These are phyloP conservation scores for Drosophila mimica DNA, from an alignment of 2,888 invertebrate genomes.

Conservation along the genomic window DNA sequence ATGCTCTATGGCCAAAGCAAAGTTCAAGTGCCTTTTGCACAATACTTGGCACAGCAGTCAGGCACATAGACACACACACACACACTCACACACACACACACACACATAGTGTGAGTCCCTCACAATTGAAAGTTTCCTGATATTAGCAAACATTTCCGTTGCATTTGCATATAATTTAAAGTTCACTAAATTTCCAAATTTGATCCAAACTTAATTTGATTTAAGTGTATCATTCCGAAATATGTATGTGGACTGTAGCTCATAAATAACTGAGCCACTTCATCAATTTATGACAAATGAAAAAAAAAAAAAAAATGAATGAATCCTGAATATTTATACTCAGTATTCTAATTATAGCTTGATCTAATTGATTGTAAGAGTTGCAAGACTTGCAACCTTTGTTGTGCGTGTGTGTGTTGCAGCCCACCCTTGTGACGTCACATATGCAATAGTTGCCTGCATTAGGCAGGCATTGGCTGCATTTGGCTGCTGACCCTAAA, in stretches of 20 bases:
- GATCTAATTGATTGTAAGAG: conserved; percentile 10
- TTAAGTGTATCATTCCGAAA: neutral
- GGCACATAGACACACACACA: conserved; percentile 12
- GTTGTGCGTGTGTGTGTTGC: conserved; percentile 1
- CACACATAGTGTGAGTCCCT: neutral
- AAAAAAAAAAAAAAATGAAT: neutral
- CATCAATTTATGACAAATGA: neutral
- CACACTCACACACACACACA: conserved; percentile 12
- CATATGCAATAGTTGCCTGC: conserved; percentile 29
- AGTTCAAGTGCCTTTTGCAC: conserved; percentile 73
- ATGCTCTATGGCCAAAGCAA: conserved; percentile 56
- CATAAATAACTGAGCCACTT: neutral
- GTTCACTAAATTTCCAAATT: conserved; percentile 3
- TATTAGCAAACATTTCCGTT: conserved; percentile 34
- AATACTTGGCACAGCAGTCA: conserved; percentile 42
- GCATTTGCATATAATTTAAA: conserved; percentile 19
- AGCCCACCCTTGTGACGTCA: neutral
- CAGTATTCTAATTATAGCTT: neutral
- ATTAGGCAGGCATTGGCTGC: conserved; percentile 16
- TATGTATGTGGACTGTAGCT: neutral
- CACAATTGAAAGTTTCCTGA: conserved; percentile 8
- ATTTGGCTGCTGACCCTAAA: conserved; percentile 43
- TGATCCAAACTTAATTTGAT: conserved; percentile 1
- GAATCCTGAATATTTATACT: neutral
- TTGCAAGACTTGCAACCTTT: neutral